Evolutionary conservation across 2,113 vertebrate genomes (phyloP).

Genomic region (Craseonycteris thonglongyai): DNA sequence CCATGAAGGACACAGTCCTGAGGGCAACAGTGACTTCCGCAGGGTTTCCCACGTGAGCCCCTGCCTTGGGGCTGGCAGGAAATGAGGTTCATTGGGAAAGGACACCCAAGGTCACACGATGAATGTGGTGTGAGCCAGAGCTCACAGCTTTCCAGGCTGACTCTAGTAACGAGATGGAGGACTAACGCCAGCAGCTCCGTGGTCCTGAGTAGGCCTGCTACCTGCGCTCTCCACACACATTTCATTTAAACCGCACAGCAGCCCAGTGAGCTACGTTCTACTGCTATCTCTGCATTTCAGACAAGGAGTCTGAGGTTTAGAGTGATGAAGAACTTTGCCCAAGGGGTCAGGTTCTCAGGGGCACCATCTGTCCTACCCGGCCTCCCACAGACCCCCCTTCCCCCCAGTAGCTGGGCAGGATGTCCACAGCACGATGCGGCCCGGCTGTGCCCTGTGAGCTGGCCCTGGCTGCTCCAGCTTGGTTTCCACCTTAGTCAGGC

Average conservation of each 20-base stretch:
- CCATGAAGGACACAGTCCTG: background rate
- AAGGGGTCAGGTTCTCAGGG: background rate
- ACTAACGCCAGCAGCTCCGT: background rate
- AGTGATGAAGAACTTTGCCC: background rate
- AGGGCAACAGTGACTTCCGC: background rate
- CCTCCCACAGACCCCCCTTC: background rate
- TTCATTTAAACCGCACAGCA: background rate
- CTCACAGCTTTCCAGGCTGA: background rate
- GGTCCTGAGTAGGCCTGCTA: background rate
- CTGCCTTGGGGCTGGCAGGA: background rate
- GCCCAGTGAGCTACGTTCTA: background rate
- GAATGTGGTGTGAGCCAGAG: background rate
- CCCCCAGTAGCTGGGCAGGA: too few relatives aligned
- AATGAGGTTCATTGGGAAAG: background rate
- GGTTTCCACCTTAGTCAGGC: background rate
- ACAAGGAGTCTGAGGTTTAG: background rate
- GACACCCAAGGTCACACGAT: background rate
- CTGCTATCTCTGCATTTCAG: background rate
- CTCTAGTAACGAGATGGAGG: background rate
- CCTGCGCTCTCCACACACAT: background rate
- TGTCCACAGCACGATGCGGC: fast-evolving
- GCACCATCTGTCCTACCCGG: background rate
- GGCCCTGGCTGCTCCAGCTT: background rate
- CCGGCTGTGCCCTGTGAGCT: background rate
- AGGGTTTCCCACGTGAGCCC: background rate